Conservation (phyloP, 2,888 invertebrate species). For the Pristionchus entomophagus region DNA sequence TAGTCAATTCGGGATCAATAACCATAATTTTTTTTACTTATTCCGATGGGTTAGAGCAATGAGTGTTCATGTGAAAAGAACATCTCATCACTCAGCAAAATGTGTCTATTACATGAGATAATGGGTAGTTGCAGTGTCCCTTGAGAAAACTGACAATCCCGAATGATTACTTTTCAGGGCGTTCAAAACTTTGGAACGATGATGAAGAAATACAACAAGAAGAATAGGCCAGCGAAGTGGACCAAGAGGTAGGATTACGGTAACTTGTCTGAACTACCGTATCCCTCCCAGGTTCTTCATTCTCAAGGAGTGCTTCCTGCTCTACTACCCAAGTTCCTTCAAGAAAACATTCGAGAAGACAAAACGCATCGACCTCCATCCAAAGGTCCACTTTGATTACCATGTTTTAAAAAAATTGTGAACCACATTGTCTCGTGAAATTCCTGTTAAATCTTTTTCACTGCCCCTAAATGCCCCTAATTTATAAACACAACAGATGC, state of each 20-base stretch:
- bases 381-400: conserved; percentile 54
- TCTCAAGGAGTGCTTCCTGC: conserved; percentile 78
- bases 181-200: conserved; percentile 67
- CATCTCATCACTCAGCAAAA: no score
- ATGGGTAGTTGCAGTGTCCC: no score
- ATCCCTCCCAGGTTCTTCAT: conserved; percentile 77
- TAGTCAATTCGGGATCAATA: neutral
- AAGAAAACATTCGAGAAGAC: conserved; percentile 67
- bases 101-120: no score
- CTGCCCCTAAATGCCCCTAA: no score
- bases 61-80: no score
- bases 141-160: neutral
- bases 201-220: conserved; percentile 68
- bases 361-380: conserved; percentile 66
- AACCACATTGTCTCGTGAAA: no score
- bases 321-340: conserved; percentile 76
- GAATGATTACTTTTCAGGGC: conserved; percentile 50
- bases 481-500: no score
- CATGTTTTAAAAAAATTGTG: no score
- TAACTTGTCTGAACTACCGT: neutral
- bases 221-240: conserved; percentile 68
- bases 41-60: no score
- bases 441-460: no score
- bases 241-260: conserved; percentile 55
- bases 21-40: no score